These are phyloP conservation scores for Idris sp. DNA, from an alignment of 1,140 invertebrate species.

Conservation along the genomic window DNA sequence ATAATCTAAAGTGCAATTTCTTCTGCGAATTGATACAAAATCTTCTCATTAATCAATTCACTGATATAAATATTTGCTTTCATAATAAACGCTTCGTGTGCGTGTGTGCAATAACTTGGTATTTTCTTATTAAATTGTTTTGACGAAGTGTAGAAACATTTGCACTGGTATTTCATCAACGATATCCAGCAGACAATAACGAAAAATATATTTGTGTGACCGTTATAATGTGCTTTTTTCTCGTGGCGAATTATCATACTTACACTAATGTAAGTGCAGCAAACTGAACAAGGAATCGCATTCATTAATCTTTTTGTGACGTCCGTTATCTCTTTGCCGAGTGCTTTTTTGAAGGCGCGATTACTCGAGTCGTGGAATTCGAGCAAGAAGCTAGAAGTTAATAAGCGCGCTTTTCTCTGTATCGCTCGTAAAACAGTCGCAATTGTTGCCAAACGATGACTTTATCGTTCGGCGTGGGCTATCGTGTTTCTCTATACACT, in stretches of 20 bases:
- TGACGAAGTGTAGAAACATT: no score
- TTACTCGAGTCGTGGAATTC: conserved; percentile 36
- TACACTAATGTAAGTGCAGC: conserved; percentile 8
- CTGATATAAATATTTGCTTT: no score
- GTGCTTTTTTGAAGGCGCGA: conserved; percentile 12
- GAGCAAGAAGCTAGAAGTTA: conserved; percentile 31
- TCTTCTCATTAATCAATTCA: no score
- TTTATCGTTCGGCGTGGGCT: conserved; percentile 57
- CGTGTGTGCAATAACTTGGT: no score
- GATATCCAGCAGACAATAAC: background rate
- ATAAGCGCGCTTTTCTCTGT: conserved; percentile 12
- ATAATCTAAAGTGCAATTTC: conserved; percentile 9
- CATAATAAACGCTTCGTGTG: no score
- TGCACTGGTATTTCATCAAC: no score
- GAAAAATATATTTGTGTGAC: conserved; percentile 9
- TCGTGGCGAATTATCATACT: conserved; percentile 6
- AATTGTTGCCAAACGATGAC: conserved; percentile 50
- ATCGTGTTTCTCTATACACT: conserved; percentile 41
- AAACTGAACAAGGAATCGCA: background rate
- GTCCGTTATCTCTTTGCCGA: conserved; percentile 7
- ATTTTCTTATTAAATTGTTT: no score
- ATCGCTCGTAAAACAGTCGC: conserved; percentile 45
- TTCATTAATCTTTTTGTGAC: conserved; percentile 24
- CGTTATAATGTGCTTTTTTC: conserved; percentile 1
- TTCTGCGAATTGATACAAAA: no score